Percentiles rank a stretch among this genome's conserved stretches.
Conservation (phyloP, 1,140 invertebrate genomes). For the Centruroides sculpturatus region DNA sequence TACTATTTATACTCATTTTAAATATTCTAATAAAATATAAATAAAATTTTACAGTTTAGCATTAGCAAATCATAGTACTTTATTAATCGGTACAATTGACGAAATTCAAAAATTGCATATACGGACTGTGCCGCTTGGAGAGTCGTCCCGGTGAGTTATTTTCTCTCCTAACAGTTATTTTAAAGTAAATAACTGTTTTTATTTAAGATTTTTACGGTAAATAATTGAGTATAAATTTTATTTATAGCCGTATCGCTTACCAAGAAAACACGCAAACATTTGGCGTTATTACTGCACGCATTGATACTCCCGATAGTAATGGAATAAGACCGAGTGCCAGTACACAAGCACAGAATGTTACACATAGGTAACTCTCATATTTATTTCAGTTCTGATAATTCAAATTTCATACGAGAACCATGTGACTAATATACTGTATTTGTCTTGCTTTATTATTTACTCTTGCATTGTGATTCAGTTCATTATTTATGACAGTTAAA, state of each 20-base stretch:
- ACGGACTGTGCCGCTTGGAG: conserved; percentile 79
- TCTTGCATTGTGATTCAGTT: no score
- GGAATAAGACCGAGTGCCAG: conserved; percentile 59
- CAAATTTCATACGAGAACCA: no score
- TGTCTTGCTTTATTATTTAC: no score
- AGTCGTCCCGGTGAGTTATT: conserved; percentile 55
- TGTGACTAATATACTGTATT: no score
- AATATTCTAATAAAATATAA: conserved; percentile 1
- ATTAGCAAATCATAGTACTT: conserved; percentile 77
- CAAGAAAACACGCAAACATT: conserved; percentile 89
- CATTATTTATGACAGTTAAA: no score
- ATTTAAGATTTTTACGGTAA: not conserved
- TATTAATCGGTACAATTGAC: conserved; percentile 96
- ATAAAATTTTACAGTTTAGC: conserved; percentile 54
- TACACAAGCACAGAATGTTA: conserved; percentile 46
- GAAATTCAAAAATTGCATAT: conserved; percentile 98
- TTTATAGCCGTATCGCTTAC: conserved; percentile 61
- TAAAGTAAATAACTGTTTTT: not conserved
- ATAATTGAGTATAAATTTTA: not conserved
- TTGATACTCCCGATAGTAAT: conserved; percentile 62
- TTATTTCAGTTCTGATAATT: no score
- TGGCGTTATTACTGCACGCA: conserved; percentile 77
- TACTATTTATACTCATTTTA: no score
- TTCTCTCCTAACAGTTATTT: not conserved
- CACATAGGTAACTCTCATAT: conserved; percentile 5